These are phyloP conservation scores for Pseudomyrmex dendroicus DNA, from an alignment of 1,140 invertebrate genomes.

Conservation along the genomic window DNA sequence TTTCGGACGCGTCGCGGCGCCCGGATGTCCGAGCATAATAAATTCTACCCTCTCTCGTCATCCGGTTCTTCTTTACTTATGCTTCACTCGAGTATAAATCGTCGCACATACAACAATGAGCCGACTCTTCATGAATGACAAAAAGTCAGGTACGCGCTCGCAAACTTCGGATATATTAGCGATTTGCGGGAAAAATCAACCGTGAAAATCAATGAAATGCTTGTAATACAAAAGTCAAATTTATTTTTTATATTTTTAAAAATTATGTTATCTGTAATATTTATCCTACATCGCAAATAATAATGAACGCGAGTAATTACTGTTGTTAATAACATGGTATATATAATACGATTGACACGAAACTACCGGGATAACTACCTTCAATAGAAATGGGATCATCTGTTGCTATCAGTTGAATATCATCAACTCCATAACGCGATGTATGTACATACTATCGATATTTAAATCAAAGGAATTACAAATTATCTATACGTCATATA, in stretches of 20 bases:
- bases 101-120: conserved; percentile 23
- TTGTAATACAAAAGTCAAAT: too few species aligned
- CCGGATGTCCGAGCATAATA: conserved; percentile 58
- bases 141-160: conserved; percentile 27
- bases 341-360: not conserved
- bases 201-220: too few species aligned
- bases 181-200: conserved; percentile 11
- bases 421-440: not conserved
- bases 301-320: not conserved
- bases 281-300: too few species aligned
- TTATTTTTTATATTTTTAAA: too few species aligned
- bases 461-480: conserved; percentile 37
- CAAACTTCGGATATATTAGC: conserved; percentile 33
- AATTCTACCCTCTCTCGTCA: conserved; percentile 51
- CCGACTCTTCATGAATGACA: conserved; percentile 44
- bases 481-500: conserved; percentile 13
- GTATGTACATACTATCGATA: not conserved
- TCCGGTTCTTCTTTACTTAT: conserved; percentile 54
- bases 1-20: not conserved
- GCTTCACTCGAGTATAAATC: conserved; percentile 50
- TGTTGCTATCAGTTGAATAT: conserved; percentile 14
- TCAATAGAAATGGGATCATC: conserved; percentile 9
- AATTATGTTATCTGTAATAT: too few species aligned
- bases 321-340: conserved; percentile 1
- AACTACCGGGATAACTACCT: too few species aligned